Conservation (phyloP, 1,140 invertebrate species). For the Tribolium castaneum region DNA sequence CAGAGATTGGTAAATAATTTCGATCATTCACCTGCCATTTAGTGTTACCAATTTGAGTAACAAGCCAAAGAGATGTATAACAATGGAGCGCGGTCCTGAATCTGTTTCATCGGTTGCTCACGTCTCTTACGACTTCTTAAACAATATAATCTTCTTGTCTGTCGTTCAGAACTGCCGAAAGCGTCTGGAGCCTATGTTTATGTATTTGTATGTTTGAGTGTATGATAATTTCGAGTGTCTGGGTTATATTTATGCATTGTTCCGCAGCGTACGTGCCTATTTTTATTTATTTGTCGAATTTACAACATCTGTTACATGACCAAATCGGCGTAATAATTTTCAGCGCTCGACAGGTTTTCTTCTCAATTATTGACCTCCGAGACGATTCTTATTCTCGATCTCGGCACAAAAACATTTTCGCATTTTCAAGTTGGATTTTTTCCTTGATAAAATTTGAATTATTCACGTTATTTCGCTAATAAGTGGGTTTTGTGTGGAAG, state of each 20-base stretch:
- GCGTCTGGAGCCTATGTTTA: slow-evolving; percentile 44
- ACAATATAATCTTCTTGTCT: slow-evolving; percentile 51
- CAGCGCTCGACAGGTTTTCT: slow-evolving; percentile 22
- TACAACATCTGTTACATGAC: slow-evolving; percentile 41
- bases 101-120: slow-evolving; percentile 42
- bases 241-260: slow-evolving; percentile 41
- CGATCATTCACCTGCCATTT: slow-evolving; percentile 42
- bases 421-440: neutral
- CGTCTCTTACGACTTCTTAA: slow-evolving; percentile 46
- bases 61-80: slow-evolving; percentile 38
- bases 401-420: neutral
- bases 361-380: slow-evolving; percentile 18
- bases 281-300: slow-evolving; percentile 44
- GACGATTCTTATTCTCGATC: neutral
- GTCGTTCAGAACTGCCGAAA: slow-evolving; percentile 48
- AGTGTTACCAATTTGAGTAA: slow-evolving; percentile 35
- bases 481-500: neutral
- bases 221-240: slow-evolving; percentile 46
- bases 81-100: slow-evolving; percentile 33
- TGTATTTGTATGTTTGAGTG: slow-evolving; percentile 44
- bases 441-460: neutral
- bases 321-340: slow-evolving; percentile 43
- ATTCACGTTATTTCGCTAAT: neutral
- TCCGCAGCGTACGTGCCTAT: slow-evolving; percentile 41
- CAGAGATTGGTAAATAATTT: neutral